Base-by-base conservation (phyloP, 92 coral and sea anemone genomes). In the Pocillopora meandrina region DNA sequence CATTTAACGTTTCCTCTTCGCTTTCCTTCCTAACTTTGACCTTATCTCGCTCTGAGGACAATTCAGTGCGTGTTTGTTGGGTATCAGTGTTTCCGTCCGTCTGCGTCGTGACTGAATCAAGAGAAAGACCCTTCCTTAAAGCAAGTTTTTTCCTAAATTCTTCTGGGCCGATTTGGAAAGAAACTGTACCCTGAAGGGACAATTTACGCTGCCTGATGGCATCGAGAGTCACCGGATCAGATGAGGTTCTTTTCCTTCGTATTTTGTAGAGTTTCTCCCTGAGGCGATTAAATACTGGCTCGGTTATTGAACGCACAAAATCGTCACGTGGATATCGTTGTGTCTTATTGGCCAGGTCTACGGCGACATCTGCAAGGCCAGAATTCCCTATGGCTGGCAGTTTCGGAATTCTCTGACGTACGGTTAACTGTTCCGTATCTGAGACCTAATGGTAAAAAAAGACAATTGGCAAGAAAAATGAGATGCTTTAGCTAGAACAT, bases 201-300 rank as follows among this genome's bases (percentile, higher is more conserved):
- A 52, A 12, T 10, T 83, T 83, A n/a, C 86, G 76, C 21, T 62
- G 57, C 23, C 86, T 52, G 57, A 83, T 74, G 21, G 72, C 72
- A 2, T 74, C 80, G 61, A 94, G 85, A 12, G 90, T 33, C 18
- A 90, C 14, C 12, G 98, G 95, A 47, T 71, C 90, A 10, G 98
- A 94, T 34, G 65, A 26, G 9, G 98, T 87, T 61, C 98, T 79
- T 68, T 88, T 88, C 20, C 78, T 86, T 77, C 90, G 87, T 31
- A 89, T 91, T 81, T 82, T 94, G 21, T 86, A 82, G 34, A 94
- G 86, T 61, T 87, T 94, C 55, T 91, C 89, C 61, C 92, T 89
- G 62, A 94, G 92, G 60, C 79, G 88, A 72, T 88, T 90, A 57
- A 94, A 71, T 9, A 94, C 76, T 52, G 98, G 98, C 57, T 94